Percentiles rank a stretch among this genome's conserved stretches.
Conservation (phyloP, 2,113 vertebrate genomes). For the Gobius niger region DNA sequence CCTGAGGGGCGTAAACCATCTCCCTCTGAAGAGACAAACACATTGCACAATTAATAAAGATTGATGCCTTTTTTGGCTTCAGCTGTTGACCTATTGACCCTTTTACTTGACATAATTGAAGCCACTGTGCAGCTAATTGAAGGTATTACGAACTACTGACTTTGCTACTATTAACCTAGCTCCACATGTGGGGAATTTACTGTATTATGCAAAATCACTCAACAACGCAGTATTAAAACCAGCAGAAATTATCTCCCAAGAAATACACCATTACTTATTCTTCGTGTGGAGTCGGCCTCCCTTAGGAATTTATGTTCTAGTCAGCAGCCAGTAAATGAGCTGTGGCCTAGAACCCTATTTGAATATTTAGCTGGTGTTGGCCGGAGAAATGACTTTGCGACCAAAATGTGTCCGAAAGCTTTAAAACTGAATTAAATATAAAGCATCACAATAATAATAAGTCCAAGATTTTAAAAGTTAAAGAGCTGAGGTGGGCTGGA, state of each 20-base stretch:
- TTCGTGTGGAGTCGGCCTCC: background rate
- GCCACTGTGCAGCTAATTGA: too few relatives aligned
- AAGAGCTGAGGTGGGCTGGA: background rate
- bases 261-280: background rate
- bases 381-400: background rate
- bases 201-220: background rate
- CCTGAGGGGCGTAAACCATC: conserved; percentile 93
- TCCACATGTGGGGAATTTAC: too few relatives aligned
- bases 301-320: background rate
- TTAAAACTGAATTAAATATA: background rate
- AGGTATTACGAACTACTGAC: too few relatives aligned
- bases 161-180: too few relatives aligned
- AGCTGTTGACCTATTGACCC: too few relatives aligned
- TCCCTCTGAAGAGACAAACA: conserved; percentile 79
- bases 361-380: background rate
- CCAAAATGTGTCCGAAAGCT: background rate
- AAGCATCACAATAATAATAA: background rate
- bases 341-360: background rate
- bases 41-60: background rate
- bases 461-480: background rate
- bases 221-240: background rate
- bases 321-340: background rate
- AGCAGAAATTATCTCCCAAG: background rate
- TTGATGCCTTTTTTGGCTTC: too few relatives aligned
- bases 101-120: too few relatives aligned